Conservation (phyloP, 1,140 invertebrate genomes). For the Penaeus chinensis region DNA sequence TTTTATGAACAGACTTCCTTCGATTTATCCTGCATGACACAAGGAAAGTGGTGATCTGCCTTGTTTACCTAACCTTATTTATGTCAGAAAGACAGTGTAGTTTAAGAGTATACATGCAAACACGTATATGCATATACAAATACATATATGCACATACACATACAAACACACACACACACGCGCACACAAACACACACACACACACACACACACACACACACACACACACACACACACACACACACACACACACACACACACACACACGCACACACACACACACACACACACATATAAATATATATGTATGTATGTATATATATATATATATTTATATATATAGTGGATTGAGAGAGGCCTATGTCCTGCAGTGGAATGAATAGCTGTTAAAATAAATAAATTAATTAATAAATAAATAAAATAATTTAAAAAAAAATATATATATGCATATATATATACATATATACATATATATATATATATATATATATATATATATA, state of each 20-base stretch:
- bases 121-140: not conserved
- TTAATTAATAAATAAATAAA: no score
- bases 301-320: constrained; percentile 1
- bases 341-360: no score
- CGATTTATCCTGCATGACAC: not conserved
- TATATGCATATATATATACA: not conserved
- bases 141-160: not conserved
- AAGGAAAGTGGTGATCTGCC: no score
- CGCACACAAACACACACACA: not conserved
- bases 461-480: not conserved
- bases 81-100: not conserved
- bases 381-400: no score
- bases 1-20: not conserved
- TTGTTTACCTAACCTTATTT: no score
- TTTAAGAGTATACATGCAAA: not conserved
- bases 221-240: no score
- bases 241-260: not conserved
- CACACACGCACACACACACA: not conserved
- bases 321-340: not conserved
- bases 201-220: not conserved
- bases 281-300: not conserved
- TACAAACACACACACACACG: not conserved
- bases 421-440: no score
- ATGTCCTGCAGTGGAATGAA: no score
- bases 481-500: not conserved